Evolutionary conservation across 1,140 invertebrate genomes (phyloP).

Genomic region (Muscidifurax raptorellus): DNA sequence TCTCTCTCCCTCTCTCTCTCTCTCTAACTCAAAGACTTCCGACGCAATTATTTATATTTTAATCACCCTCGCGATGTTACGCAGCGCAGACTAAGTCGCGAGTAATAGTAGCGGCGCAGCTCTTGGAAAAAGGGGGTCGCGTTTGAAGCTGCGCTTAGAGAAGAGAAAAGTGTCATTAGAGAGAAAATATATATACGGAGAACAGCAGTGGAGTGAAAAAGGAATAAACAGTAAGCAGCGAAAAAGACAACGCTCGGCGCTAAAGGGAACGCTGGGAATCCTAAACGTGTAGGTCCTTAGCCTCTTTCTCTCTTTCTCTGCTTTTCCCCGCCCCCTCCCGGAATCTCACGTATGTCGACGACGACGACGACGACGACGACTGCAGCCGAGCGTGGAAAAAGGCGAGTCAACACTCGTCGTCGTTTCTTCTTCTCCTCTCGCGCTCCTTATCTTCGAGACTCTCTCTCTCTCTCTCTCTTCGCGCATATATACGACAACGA

Average conservation of each 20-base stretch:
- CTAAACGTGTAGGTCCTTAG: constrained; percentile 12
- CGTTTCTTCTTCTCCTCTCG: neutral
- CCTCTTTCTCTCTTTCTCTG: neutral
- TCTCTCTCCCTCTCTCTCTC: too few species aligned
- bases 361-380: neutral
- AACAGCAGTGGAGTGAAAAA: neutral
- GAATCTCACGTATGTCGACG: constrained; percentile 21
- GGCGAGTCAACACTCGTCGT: constrained; percentile 24
- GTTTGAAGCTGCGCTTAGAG: constrained; percentile 3
- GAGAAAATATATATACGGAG: neutral
- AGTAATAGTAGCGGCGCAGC: neutral
- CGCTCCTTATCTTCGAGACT: neutral
- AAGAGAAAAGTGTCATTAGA: neutral
- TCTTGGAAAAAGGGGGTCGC: neutral
- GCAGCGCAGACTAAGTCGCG: neutral
- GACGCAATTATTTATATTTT: constrained; percentile 32
- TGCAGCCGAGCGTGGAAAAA: constrained; percentile 19
- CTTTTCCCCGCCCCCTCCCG: neutral
- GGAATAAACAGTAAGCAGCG: neutral
- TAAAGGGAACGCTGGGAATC: constrained; percentile 25
- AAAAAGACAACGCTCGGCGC: neutral
- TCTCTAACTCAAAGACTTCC: neutral
- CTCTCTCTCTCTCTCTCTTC: neutral
- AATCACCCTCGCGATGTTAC: constrained; percentile 9
- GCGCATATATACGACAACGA: too few species aligned